Evolutionary conservation across 2,113 vertebrate genomes (phyloP).

Genomic region (Barnardius zonarius): DNA sequence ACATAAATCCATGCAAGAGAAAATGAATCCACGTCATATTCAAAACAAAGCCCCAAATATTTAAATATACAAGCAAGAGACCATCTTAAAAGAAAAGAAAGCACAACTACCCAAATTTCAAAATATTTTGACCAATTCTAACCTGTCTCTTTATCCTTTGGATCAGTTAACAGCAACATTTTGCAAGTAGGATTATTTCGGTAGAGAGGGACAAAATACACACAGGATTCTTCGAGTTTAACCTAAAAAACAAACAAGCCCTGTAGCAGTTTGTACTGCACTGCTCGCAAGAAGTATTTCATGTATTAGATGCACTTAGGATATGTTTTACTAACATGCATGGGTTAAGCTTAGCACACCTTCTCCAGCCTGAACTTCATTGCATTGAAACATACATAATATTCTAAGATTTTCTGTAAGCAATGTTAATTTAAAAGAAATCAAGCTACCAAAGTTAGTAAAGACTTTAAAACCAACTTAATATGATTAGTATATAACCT

Average conservation of each 20-base stretch:
- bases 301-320: neutral
- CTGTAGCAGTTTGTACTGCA: neutral
- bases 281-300: neutral
- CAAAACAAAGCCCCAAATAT: neutral
- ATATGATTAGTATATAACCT: neutral
- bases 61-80: neutral
- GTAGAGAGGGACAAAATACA: constrained; percentile 66
- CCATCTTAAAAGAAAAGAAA: neutral
- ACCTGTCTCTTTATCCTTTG: constrained; percentile 76
- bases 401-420: neutral
- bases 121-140: constrained; percentile 31
- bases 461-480: neutral
- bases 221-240: constrained; percentile 62
- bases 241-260: constrained; percentile 68
- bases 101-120: neutral
- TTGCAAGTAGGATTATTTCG: constrained; percentile 62
- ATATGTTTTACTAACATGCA: neutral
- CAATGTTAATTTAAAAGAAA: neutral
- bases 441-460: neutral
- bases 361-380: neutral
- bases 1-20: neutral
- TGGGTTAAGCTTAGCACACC: neutral
- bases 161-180: constrained; percentile 73
- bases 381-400: neutral
- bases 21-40: neutral